A percentile compares a stretch with the other conserved stretches of the same genome.
Conservation (phyloP, 2,113 vertebrate genomes). For the Pipa parva region DNA sequence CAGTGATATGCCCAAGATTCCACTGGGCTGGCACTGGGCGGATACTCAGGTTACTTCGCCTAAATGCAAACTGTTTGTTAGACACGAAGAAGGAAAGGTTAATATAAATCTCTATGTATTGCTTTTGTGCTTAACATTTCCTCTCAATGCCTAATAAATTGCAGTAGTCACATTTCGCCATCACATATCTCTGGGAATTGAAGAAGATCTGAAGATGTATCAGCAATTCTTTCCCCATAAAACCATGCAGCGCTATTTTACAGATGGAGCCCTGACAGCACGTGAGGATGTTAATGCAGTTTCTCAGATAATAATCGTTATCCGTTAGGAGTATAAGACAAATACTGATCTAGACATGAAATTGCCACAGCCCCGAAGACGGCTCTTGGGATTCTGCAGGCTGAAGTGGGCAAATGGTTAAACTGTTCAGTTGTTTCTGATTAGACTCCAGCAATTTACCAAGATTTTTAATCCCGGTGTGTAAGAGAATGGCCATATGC, state of each 20-base stretch:
- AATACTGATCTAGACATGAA: constrained; percentile 6
- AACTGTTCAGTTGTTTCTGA: not conserved
- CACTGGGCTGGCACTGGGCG: not conserved
- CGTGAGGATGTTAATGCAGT: not conserved
- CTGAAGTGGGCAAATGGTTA: not conserved
- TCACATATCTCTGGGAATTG: not conserved
- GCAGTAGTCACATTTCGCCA: not conserved
- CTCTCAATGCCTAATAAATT: constrained; percentile 4
- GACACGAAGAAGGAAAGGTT: not conserved
- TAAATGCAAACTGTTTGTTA: not conserved
- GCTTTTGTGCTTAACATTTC: constrained; percentile 28
- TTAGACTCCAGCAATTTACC: not conserved
- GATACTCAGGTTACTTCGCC: not conserved
- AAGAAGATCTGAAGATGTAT: not conserved
- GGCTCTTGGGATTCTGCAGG: not conserved
- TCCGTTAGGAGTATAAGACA: not conserved
- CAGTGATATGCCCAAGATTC: constrained; percentile 27
- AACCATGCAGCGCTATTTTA: not conserved
- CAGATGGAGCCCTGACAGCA: not conserved
- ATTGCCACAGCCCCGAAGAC: not conserved
- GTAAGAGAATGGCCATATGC: not conserved
- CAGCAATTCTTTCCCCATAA: no score
- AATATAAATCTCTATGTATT: constrained; percentile 13
- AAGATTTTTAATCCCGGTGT: not conserved
- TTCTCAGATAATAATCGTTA: not conserved